Evolutionary conservation across 1,140 invertebrate genomes (phyloP).

Genomic region (Drosophila leontia): DNA sequence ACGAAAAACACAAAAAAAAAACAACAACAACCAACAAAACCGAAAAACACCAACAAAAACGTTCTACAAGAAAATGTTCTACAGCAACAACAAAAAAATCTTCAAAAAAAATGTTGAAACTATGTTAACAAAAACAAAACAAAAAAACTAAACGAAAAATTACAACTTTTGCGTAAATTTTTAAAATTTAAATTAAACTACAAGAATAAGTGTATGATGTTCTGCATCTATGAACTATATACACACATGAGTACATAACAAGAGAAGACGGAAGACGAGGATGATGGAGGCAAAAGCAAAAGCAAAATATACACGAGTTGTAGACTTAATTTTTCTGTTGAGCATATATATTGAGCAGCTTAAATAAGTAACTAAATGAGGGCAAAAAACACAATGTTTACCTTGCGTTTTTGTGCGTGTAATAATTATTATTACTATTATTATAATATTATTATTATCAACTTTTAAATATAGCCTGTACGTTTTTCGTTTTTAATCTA

Average conservation of each 20-base stretch:
- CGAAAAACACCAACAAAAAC: slow-evolving; percentile 46
- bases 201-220: slow-evolving; percentile 11
- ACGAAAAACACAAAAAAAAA: slow-evolving; percentile 29
- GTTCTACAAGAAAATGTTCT: slow-evolving; percentile 70
- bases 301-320: slow-evolving; percentile 51
- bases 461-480: slow-evolving; percentile 70
- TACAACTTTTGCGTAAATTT: slow-evolving; percentile 52
- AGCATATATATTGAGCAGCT: slow-evolving; percentile 47
- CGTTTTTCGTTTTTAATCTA: slow-evolving; percentile 64
- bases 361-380: slow-evolving; percentile 41
- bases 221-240: slow-evolving; percentile 19
- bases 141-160: slow-evolving; percentile 27
- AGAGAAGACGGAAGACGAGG: slow-evolving; percentile 12
- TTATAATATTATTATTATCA: slow-evolving; percentile 62
- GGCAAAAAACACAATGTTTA: slow-evolving; percentile 29
- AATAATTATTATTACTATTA: slow-evolving; percentile 68
- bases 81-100: slow-evolving; percentile 38
- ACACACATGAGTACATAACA: slow-evolving; percentile 25
- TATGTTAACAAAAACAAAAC: slow-evolving; percentile 63
- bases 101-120: slow-evolving; percentile 65
- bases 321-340: slow-evolving; percentile 61
- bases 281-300: slow-evolving; percentile 18
- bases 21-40: slow-evolving; percentile 52
- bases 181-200: slow-evolving; percentile 43
- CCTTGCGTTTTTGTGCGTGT: slow-evolving; percentile 61